Evolutionary conservation across 37 sponge, comb jelly and placozoan species (phyloP).

Genomic region (Agelas oroides): DNA sequence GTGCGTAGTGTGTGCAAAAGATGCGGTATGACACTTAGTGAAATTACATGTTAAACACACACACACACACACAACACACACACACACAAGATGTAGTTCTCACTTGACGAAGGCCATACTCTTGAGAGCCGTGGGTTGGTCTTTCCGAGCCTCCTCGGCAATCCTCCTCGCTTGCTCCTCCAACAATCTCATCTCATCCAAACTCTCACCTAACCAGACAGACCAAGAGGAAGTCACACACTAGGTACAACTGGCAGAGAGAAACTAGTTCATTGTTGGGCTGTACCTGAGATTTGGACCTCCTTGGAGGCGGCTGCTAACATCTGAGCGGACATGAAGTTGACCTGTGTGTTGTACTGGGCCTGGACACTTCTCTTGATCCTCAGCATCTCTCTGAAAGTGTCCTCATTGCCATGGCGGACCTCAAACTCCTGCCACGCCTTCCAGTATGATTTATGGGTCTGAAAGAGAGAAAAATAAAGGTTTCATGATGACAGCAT

Average conservation of each 20-base stretch:
- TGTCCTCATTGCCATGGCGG: slow-evolving; percentile 97
- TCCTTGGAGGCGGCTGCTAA: slow-evolving; percentile 67
- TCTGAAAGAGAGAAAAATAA: slow-evolving; percentile 38
- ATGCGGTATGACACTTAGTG: too few relatives aligned
- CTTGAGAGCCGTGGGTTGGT: slow-evolving; percentile 66
- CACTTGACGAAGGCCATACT: slow-evolving; percentile 82
- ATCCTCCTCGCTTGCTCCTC: slow-evolving; percentile 83
- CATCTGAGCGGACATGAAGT: slow-evolving; percentile 98
- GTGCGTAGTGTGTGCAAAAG: too few relatives aligned
- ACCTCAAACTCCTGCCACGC: slow-evolving; percentile 99
- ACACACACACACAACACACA: too few relatives aligned
- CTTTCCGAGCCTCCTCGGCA: slow-evolving; percentile 80
- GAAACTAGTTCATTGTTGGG: too few relatives aligned
- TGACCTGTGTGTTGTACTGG: slow-evolving; percentile 96
- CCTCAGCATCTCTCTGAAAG: slow-evolving; percentile 98
- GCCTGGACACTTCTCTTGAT: slow-evolving; percentile 98
- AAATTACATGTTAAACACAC: slow-evolving; percentile 8
- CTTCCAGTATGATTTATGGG: slow-evolving; percentile 84
- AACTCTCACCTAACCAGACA: slow-evolving; percentile 59
- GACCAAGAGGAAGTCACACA: too few relatives aligned
- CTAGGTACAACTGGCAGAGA: background rate
- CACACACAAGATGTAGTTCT: too few relatives aligned
- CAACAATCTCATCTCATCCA: slow-evolving; percentile 83
- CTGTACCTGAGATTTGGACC: slow-evolving; percentile 18
- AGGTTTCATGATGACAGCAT: background rate